These are phyloP conservation scores for Miichthys miiuy DNA, from an alignment of 2,797 vertebrate genomes.

Conservation along the genomic window DNA sequence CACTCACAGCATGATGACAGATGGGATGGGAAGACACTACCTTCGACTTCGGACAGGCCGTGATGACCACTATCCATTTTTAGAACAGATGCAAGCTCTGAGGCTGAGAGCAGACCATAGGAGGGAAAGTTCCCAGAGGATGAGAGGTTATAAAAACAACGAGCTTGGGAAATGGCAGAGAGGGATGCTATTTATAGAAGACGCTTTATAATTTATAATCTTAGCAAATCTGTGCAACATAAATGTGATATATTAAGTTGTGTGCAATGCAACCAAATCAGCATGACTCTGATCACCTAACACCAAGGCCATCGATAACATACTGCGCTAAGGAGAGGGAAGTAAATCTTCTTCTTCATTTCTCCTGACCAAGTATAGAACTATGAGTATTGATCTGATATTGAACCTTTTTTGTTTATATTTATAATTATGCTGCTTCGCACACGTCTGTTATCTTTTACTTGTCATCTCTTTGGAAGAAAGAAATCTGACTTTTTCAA, in stretches of 20 bases:
- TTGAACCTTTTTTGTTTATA: neutral
- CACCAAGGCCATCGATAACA: neutral
- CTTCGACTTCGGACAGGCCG: conserved; percentile 40
- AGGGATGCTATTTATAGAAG: neutral
- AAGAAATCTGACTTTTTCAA: neutral
- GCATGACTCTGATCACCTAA: neutral
- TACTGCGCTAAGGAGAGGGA: no score
- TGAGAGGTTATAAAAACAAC: neutral
- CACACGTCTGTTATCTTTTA: neutral
- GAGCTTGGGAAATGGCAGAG: neutral
- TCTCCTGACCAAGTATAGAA: neutral
- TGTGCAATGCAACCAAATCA: neutral
- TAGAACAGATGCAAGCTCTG: conserved; percentile 19
- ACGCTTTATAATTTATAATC: neutral
- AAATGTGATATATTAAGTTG: neutral
- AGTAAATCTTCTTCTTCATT: neutral
- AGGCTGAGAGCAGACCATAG: conserved; percentile 12
- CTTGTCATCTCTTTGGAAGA: neutral
- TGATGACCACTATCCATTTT: conserved; percentile 55
- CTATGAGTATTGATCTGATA: neutral
- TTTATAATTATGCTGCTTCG: neutral
- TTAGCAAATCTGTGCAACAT: neutral
- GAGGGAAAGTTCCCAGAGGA: conserved; percentile 8
- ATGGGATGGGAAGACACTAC: conserved; percentile 43
- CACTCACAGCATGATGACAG: conserved; percentile 49